Evolutionary conservation across 2,797 vertebrate species (phyloP), one percentile per base, ranked within the genome.

Genomic region (Sebastes steindachneri): DNA sequence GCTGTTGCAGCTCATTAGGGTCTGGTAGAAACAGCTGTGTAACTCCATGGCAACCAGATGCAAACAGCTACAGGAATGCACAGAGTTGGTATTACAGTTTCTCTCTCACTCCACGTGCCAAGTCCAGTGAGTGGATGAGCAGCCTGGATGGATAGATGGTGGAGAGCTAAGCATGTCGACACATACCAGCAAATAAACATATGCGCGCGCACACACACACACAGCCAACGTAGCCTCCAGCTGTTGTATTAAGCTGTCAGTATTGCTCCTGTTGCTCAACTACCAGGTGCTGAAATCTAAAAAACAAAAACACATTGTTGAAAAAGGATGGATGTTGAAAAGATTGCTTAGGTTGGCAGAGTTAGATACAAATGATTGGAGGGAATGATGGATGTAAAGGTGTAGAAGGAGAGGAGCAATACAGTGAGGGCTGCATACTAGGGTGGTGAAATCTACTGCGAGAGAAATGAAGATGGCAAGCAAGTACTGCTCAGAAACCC

Each of bases 1-100:
- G 93, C 91, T 94, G 93, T 75, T 89, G 72, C 45, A 73, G 81
- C 84, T 90, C 88, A 88, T 93, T 93, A 91, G 53, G n/a, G 48
- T 73, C 71, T 79, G 82, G 62, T 88, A 73, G 74, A 90, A 93
- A 93, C 93, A 94, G 92, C 90, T 95, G 93, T 85, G 85, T 80
- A 86, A 76, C 83, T 79, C 90, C 85, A 94, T 90, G 87, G 85
- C 77, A 93, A 92, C 87, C 89, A 88, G 88, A 92, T 89, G 90
- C 89, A 88, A 89, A 92, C 88, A 89, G 82, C 84, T 88, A 85
- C 64, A 74, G 70, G 78, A 87, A 85, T 82, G 60, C 65, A 65
- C 53, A 45, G 77, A 84, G 78, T 73, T 57, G 66, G 80, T 86
- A 76, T 80, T 80, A 68, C 70, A 59, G 68, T 75, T 62, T 79